Percentiles rank a stretch among this genome's conserved stretches.
Conservation (phyloP, 2,113 vertebrate species). For the Lamprologus callipterus region DNA sequence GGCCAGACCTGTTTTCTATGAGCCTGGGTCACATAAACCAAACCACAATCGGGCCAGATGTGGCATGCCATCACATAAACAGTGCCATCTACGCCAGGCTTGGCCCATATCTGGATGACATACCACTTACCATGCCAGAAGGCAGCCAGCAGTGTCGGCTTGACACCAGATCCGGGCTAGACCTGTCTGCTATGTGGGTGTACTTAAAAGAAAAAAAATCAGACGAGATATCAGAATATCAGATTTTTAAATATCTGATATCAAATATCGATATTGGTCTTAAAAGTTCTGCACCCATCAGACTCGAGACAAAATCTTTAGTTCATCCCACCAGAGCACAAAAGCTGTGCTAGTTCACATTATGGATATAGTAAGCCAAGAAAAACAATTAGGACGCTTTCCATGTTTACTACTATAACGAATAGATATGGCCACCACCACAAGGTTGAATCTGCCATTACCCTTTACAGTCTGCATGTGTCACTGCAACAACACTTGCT, state of each 20-base stretch:
- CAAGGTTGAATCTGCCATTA: background rate
- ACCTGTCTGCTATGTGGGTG: background rate
- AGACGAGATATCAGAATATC: background rate
- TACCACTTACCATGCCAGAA: background rate
- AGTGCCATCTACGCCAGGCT: background rate
- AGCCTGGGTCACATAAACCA: background rate
- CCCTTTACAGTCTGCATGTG: background rate
- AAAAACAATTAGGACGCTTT: background rate
- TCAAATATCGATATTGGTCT: background rate
- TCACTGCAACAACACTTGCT: background rate
- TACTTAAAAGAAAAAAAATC: background rate
- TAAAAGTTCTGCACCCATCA: background rate
- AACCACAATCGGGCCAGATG: background rate
- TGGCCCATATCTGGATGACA: background rate
- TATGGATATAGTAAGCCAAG: background rate
- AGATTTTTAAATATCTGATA: background rate
- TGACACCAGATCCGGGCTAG: background rate
- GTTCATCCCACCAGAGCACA: background rate
- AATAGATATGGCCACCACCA: background rate
- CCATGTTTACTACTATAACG: background rate
- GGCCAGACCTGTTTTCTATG: background rate
- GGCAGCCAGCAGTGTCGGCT: background rate
- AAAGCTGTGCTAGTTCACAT: background rate
- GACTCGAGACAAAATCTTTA: background rate
- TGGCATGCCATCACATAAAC: background rate